Base-by-base conservation (phyloP, 2,797 vertebrate genomes). In the Zalophus californianus region DNA sequence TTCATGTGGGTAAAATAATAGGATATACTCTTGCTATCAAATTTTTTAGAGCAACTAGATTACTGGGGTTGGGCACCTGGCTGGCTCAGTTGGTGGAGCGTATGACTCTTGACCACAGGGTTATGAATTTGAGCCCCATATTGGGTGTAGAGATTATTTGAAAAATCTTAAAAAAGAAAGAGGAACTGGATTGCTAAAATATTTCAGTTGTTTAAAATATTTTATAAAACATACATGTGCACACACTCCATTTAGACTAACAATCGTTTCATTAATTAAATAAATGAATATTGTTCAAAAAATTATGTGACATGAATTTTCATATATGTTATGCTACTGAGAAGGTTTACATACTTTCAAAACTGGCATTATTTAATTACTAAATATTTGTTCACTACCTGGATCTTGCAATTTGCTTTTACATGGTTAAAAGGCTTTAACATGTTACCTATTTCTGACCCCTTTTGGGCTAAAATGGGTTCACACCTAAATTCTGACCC, bases 151-250 rank as follows among this genome's bases (percentile, higher is more conserved):
- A 77, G 27, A 32, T 3, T 50, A 50, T 27, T 32, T 77, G 44
- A 29, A 75, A 75, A 75, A 75, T 75, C 27, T 50, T 29, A 29
- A 75, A 75, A 29, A 44, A 68, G 11, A 14, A 72, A 41, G 23
- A 41, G 8, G 44, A 77, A 32, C 27, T 18, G 7, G 20, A 77
- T 75, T 75, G 20, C 7, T 82, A 44, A 96, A 82, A 18, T 66
- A 87, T 73, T 90, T 90, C 14, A 38, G 23, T 94, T 56, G 27
- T 60, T 94, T 84, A 88, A 60, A 86, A 32, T 89, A 87, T 52
- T 89, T 91, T 58, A 38, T 58, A 80, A 27, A 70, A n/a, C 13
- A 44, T 3, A 35, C 4, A 38, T 0, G 44, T 35, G 35, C 0
- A 25, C 4, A 66, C 4, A 75, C 5, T 38, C 1, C 23, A 62